Evolutionary conservation across 35 echinoderm and acorn worm species (phyloP).

Genomic region (Holothuria glaberrima): DNA sequence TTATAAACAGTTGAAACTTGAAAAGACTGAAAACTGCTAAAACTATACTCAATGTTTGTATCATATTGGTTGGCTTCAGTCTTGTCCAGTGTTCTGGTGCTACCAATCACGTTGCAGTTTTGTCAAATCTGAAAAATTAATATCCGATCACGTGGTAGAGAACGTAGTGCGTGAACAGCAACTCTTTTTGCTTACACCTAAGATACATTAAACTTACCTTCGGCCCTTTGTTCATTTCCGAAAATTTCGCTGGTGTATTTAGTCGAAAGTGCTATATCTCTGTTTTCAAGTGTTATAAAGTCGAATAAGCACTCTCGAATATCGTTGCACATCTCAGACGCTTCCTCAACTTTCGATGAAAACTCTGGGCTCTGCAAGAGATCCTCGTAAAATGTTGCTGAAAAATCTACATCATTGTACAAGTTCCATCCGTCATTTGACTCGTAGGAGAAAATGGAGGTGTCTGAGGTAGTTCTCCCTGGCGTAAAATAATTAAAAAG

Average conservation of each 20-base stretch:
- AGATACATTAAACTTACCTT: background rate
- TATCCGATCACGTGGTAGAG: too few relatives aligned
- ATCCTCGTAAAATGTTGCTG: constrained; percentile 6
- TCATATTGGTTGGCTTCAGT: too few relatives aligned
- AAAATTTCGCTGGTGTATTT: background rate
- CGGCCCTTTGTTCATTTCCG: background rate
- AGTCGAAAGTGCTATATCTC: background rate
- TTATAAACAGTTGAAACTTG: too few relatives aligned
- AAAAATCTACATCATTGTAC: background rate
- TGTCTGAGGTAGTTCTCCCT: constrained; percentile 4
- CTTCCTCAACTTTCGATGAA: background rate
- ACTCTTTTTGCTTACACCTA: too few relatives aligned
- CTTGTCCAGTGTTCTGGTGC: too few relatives aligned
- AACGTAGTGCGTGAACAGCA: too few relatives aligned
- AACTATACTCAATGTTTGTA: too few relatives aligned
- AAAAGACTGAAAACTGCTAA: too few relatives aligned
- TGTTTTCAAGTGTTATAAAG: background rate
- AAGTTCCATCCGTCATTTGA: background rate
- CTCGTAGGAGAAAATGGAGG: background rate
- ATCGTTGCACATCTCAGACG: background rate
- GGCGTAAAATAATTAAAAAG: background rate
- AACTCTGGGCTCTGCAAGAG: background rate
- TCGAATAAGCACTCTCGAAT: constrained; percentile 4
- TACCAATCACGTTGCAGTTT: too few relatives aligned
- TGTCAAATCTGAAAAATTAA: too few relatives aligned